These are phyloP conservation scores for Bolborhynchus lineola DNA, from an alignment of 2,113 vertebrate genomes.

Conservation along the genomic window DNA sequence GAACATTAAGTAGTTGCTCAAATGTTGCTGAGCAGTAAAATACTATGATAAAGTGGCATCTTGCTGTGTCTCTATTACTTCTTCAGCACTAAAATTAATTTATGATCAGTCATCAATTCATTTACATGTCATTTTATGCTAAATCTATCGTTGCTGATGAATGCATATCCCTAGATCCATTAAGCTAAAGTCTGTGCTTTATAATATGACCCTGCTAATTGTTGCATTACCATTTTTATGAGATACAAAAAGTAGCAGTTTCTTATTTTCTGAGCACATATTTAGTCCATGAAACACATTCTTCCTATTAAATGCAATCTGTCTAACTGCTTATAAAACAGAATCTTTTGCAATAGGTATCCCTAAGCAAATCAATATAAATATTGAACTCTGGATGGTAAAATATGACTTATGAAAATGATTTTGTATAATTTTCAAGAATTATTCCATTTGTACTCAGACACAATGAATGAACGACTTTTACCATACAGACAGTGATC, in stretches of 20 bases:
- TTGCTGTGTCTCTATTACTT: slow-evolving; percentile 80
- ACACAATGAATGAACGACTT: background rate
- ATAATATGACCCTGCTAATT: slow-evolving; percentile 84
- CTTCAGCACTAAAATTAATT: slow-evolving; percentile 93
- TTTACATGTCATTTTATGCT: slow-evolving; percentile 91
- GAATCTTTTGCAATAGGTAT: slow-evolving; percentile 40
- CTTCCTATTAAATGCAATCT: slow-evolving; percentile 59
- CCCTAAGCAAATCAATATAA: slow-evolving; percentile 59
- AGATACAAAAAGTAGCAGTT: slow-evolving; percentile 77
- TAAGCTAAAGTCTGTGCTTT: slow-evolving; percentile 80
- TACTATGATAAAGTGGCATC: slow-evolving; percentile 79
- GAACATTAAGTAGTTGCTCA: slow-evolving; percentile 78
- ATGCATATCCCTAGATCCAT: slow-evolving; percentile 79
- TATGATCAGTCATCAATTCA: slow-evolving; percentile 88
- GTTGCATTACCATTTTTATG: slow-evolving; percentile 86
- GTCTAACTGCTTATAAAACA: slow-evolving; percentile 49
- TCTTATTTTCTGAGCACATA: slow-evolving; percentile 55
- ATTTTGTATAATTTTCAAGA: slow-evolving; percentile 1
- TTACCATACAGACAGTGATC: background rate
- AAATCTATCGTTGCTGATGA: slow-evolving; percentile 88
- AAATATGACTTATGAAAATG: slow-evolving; percentile 19
- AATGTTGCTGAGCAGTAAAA: slow-evolving; percentile 80
- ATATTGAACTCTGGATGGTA: slow-evolving; percentile 33
- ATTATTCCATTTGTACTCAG: background rate
- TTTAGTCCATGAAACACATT: slow-evolving; percentile 65